phyloP scores from a whole-genome alignment of 2,113 vertebrate genomes.

The Takifugu flavidus region DNA sequence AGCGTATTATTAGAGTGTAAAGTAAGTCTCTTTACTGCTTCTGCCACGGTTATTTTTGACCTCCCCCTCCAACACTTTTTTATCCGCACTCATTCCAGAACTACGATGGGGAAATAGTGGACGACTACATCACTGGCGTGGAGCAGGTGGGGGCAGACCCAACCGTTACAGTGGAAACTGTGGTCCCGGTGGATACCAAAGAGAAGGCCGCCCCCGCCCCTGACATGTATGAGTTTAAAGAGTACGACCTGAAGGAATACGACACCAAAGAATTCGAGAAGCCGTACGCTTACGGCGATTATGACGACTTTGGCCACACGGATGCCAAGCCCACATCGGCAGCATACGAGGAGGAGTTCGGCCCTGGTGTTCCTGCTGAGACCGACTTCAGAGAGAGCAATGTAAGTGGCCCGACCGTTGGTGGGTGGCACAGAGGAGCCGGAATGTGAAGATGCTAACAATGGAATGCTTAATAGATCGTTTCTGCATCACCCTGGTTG shows the following conservation, averaged over 20 bases:
- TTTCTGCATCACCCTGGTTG: slow-evolving; percentile 1
- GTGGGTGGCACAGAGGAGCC: background rate
- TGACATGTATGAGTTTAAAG: slow-evolving; percentile 82
- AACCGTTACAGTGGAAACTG: slow-evolving; percentile 69
- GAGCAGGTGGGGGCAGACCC: slow-evolving; percentile 84
- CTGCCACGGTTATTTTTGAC: background rate
- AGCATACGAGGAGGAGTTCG: slow-evolving; percentile 83
- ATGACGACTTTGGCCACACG: slow-evolving; percentile 84
- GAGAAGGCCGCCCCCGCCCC: slow-evolving; percentile 66
- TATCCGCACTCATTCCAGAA: slow-evolving; percentile 64
- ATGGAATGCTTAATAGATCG: slow-evolving; percentile 21
- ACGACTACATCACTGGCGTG: slow-evolving; percentile 94
- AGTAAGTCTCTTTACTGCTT: too few relatives aligned
- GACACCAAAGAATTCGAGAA: slow-evolving; percentile 73
- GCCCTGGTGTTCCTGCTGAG: slow-evolving; percentile 90
- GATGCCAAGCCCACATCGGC: slow-evolving; percentile 79
- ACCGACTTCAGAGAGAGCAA: slow-evolving; percentile 87
- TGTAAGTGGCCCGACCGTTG: slow-evolving; percentile 77
- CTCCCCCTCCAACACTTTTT: background rate
- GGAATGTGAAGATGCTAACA: slow-evolving; percentile 37
- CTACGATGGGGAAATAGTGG: slow-evolving; percentile 85
- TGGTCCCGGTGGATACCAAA: slow-evolving; percentile 43
- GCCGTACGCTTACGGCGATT: slow-evolving; percentile 78
- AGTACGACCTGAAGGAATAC: slow-evolving; percentile 78
- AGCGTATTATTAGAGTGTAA: background rate